Evolutionary conservation across 2,888 invertebrate species (phyloP).

Genomic region (Caenorhabditis sulstoni): DNA sequence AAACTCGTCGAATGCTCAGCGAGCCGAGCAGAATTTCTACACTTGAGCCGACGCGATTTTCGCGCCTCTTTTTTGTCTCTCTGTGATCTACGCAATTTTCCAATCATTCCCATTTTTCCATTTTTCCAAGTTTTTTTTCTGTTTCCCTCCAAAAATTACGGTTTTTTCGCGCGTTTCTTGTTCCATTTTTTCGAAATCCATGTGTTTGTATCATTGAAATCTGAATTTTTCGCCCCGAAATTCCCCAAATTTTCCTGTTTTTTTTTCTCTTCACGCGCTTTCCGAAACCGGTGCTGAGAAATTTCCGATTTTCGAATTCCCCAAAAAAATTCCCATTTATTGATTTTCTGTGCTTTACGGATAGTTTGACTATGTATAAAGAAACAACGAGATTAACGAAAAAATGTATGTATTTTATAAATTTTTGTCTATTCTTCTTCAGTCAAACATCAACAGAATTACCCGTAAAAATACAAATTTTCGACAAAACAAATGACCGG

Average conservation of each 20-base stretch:
- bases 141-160: slow-evolving; percentile 6
- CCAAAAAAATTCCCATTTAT: neutral
- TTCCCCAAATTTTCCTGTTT: slow-evolving; percentile 5
- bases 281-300: slow-evolving; percentile 35
- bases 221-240: neutral
- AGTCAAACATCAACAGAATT: too few species aligned
- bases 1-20: slow-evolving; percentile 42
- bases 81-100: neutral
- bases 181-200: neutral
- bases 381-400: too few species aligned
- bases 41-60: slow-evolving; percentile 13
- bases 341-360: too few species aligned
- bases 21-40: slow-evolving; percentile 56
- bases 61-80: neutral
- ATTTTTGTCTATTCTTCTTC: too few species aligned
- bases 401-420: too few species aligned
- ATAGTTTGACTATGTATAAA: too few species aligned
- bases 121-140: neutral
- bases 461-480: neutral
- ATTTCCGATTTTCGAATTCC: slow-evolving; percentile 1
- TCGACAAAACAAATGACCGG: neutral
- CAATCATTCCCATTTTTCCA: neutral
- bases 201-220: too few species aligned
- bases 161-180: neutral
- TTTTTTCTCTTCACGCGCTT: slow-evolving; percentile 7